Base-by-base conservation (phyloP, 2,888 invertebrate genomes). In the Nebria salina region DNA sequence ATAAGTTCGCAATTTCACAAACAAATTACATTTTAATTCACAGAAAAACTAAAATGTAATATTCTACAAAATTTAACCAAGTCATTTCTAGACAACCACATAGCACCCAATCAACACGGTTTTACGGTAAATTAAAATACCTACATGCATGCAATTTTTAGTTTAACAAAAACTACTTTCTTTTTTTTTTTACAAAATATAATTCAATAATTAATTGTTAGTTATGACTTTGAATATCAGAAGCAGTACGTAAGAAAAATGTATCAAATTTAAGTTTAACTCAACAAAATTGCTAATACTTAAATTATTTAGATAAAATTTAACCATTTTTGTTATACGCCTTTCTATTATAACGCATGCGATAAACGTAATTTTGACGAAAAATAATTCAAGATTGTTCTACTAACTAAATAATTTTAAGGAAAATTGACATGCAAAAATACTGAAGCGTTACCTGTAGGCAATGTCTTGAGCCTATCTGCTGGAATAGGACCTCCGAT, bases 401-500 rank as follows among this genome's bases (percentile, higher is more conserved):
- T 54, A 54, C 54, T 1, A 11, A 54, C 4, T 7, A 54, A 8
- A 54, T 8, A 54, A 54, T 54, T 54, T 11, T 54, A 54, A 54
- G 13, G 8, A 8, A 54, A 54, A 54, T 54, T 8, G 54, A 54
- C 8, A 54, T 7, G 2, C 54, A 3, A 13, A 54, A 54, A 54
- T 54, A 2, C 20, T 15, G 72, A n/a, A 13, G 41, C 20, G 13
- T 88, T 87, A 89, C 90, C 90, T 85, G 89, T 86, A 68, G 92
- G 90, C 25, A 92, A 86, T 1, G 90, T 86, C 86, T 92, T 92
- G 76, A 91, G 89, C 26, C 93, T 90, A 84, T 93, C 93, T 1
- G 92, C 91, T 0, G 93, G 92, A 9, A 92, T 89, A 1, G 91
- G 91, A 0, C 91, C 89, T 0, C 90, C 90, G 9, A 91, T 89